A percentile compares a stretch with the other conserved stretches of the same genome.
phyloP scores from a whole-genome alignment of 2,888 invertebrate species.

The Chymomyza fuscimana region DNA sequence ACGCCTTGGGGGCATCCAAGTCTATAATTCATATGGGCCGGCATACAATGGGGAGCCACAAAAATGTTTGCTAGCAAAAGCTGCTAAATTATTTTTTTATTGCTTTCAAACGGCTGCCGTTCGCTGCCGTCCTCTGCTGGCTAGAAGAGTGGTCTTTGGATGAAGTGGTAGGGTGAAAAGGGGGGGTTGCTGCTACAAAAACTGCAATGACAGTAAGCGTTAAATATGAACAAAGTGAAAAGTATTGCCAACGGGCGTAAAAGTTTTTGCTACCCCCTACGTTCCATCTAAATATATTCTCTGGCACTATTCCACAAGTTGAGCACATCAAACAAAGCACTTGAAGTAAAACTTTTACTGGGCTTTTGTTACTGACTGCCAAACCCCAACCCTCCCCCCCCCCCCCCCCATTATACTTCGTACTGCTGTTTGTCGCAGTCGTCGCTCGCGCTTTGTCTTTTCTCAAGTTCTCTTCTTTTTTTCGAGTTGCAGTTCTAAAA shows the following conservation, averaged over 20 bases:
- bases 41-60: slow-evolving; percentile 7
- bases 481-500: slow-evolving; percentile 57
- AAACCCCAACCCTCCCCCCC: neutral
- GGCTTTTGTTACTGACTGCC: slow-evolving; percentile 48
- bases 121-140: neutral
- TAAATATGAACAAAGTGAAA: slow-evolving; percentile 66
- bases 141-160: neutral
- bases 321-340: slow-evolving; percentile 63
- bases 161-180: too few relatives aligned
- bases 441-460: slow-evolving; percentile 59
- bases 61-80: slow-evolving; percentile 26
- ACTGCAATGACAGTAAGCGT: slow-evolving; percentile 66
- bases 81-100: slow-evolving; percentile 70
- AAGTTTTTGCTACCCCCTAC: slow-evolving; percentile 35
- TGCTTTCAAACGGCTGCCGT: slow-evolving; percentile 40
- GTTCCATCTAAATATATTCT: neutral
- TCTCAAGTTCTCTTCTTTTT: slow-evolving; percentile 49
- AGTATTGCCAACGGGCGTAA: slow-evolving; percentile 66
- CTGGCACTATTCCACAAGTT: neutral
- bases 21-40: slow-evolving; percentile 56
- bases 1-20: slow-evolving; percentile 17
- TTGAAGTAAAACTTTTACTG: slow-evolving; percentile 63
- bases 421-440: neutral
- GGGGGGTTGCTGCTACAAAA: too few relatives aligned
- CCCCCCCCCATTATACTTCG: neutral